These are phyloP conservation scores for Calcarius lapponicus DNA, from an alignment of 2,797 vertebrate species.

Conservation along the genomic window DNA sequence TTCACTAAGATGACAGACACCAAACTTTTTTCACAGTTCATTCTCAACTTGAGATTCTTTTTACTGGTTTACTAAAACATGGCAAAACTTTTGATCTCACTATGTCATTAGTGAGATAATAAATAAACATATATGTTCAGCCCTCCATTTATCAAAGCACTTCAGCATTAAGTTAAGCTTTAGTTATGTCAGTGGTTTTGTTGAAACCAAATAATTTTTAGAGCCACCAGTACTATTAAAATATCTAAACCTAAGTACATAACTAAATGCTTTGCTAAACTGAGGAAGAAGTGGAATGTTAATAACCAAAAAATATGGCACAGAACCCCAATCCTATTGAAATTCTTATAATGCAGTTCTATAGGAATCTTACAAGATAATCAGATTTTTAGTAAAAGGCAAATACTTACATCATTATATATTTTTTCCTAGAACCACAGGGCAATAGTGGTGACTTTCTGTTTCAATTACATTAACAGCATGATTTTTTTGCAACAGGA, in stretches of 20 bases:
- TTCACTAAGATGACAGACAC: background rate
- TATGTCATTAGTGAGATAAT: background rate
- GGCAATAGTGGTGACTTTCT: background rate
- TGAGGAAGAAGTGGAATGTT: background rate
- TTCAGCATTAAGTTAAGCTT: background rate
- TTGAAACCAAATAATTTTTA: background rate
- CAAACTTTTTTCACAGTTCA: background rate
- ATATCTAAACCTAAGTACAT: background rate
- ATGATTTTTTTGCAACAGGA: background rate
- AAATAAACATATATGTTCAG: background rate
- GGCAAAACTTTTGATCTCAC: background rate
- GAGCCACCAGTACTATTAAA: background rate
- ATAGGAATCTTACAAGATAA: background rate
- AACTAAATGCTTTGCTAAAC: background rate
- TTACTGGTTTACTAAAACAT: background rate
- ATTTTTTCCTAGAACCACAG: background rate
- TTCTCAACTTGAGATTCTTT: background rate
- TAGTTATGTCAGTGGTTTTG: background rate
- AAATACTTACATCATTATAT: background rate
- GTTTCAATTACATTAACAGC: background rate
- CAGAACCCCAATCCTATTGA: background rate
- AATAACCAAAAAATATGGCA: background rate
- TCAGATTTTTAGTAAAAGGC: background rate
- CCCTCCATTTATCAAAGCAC: background rate
- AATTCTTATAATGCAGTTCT: background rate